Percentiles rank a stretch among this genome's conserved stretches.
Evolutionary conservation across 2,888 invertebrate genomes (phyloP).

Genomic region (Protonemura montana): DNA sequence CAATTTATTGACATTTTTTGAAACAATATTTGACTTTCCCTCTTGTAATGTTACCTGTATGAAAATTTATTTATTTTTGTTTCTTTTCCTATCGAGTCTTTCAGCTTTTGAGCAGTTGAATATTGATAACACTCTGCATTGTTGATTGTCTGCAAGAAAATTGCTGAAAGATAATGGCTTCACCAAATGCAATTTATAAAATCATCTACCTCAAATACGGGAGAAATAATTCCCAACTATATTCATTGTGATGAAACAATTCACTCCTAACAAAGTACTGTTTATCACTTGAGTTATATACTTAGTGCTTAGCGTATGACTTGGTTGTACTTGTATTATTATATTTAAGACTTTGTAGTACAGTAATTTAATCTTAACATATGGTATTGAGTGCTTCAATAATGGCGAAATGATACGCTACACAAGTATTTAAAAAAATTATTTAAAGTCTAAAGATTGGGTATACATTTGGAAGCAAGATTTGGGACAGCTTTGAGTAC

Average conservation of each 20-base stretch:
- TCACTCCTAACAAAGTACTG: slow-evolving; percentile 18
- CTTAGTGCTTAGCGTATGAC: not conserved
- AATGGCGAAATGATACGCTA: not conserved
- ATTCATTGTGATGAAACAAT: slow-evolving; percentile 23
- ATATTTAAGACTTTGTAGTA: slow-evolving; percentile 17
- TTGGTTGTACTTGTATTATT: slow-evolving; percentile 26
- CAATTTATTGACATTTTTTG: slow-evolving; percentile 15
- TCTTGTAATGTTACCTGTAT: not conserved
- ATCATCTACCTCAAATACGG: slow-evolving; percentile 37
- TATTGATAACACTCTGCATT: not conserved
- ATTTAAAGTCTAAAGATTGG: not conserved
- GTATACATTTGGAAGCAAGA: not conserved
- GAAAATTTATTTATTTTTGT: not conserved
- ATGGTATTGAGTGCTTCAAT: not conserved
- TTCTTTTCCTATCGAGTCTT: not conserved
- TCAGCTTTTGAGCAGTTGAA: not conserved
- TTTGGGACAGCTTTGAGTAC: not conserved
- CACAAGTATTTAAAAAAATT: not conserved
- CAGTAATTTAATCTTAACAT: not conserved
- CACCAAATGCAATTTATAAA: slow-evolving; percentile 40
- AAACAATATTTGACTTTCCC: not conserved
- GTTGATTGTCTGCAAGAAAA: slow-evolving; percentile 17
- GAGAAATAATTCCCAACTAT: slow-evolving; percentile 26
- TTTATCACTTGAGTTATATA: not conserved
- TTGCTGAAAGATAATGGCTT: slow-evolving; percentile 29